phyloP scores from a whole-genome alignment of 1,140 invertebrate genomes.

The Trichonephila inaurata region DNA sequence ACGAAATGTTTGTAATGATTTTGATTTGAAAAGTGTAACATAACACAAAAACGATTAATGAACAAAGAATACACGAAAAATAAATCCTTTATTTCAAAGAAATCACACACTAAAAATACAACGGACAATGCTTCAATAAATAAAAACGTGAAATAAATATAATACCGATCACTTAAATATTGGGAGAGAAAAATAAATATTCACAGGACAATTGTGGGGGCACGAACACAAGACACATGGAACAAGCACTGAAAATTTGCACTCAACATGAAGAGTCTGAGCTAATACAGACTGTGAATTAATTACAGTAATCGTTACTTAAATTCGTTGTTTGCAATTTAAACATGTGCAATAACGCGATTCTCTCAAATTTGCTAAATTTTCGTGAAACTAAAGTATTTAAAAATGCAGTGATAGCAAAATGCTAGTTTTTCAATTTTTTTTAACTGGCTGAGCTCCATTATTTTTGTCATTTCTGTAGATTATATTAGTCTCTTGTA shows the following conservation, averaged over 20 bases:
- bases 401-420: too few relatives aligned
- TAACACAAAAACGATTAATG: slow-evolving; percentile 37
- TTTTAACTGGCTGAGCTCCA: too few relatives aligned
- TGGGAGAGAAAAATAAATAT: not conserved
- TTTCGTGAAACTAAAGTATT: not conserved
- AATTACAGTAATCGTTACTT: not conserved
- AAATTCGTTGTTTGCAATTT: not conserved
- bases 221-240: slow-evolving; percentile 12
- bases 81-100: slow-evolving; percentile 9
- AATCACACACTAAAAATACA: slow-evolving; percentile 21
- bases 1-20: too few relatives aligned
- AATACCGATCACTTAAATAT: slow-evolving; percentile 41
- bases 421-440: too few relatives aligned
- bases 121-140: slow-evolving; percentile 51
- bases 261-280: not conserved
- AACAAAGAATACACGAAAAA: not conserved
- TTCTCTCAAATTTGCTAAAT: not conserved
- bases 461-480: too few relatives aligned
- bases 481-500: too few relatives aligned
- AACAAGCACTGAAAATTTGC: not conserved
- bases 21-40: too few relatives aligned
- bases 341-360: not conserved
- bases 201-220: not conserved
- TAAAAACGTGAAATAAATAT: slow-evolving; percentile 56
- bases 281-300: not conserved